A percentile compares a stretch with the other conserved stretches of the same genome.
phyloP scores from a whole-genome alignment of 92 coral and sea anemone genomes.

The Actinostola sp. region DNA sequence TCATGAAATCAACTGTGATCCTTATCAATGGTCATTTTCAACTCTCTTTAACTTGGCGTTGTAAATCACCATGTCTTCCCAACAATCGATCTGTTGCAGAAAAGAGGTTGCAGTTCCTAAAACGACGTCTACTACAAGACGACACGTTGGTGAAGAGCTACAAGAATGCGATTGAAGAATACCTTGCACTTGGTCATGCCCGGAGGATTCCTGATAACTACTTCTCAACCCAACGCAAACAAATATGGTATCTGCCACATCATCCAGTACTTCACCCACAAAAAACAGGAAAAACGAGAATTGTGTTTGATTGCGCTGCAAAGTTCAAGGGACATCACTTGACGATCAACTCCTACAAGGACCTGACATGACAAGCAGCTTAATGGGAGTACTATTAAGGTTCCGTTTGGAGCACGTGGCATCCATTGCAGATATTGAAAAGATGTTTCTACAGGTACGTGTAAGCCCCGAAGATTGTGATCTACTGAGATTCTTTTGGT shows the following conservation, averaged over 20 bases:
- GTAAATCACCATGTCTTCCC: neutral
- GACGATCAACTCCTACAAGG: constrained; percentile 29
- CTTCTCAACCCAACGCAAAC: neutral
- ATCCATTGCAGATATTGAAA: constrained; percentile 5
- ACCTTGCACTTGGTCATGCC: constrained; percentile 6
- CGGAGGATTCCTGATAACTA: constrained; percentile 1
- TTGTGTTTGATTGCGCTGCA: constrained; percentile 46
- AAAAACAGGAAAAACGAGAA: constrained; percentile 32
- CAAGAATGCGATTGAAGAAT: neutral
- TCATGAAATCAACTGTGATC: neutral
- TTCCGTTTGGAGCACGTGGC: constrained; percentile 22
- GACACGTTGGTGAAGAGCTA: neutral
- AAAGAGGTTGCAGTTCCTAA: neutral
- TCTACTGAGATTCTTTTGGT: constrained; percentile 25
- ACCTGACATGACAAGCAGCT: constrained; percentile 28
- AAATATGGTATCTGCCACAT: constrained; percentile 46
- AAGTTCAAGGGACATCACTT: constrained; percentile 12
- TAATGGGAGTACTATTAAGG: constrained; percentile 17
- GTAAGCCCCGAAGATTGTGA: constrained; percentile 6
- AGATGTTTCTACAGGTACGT: constrained; percentile 33
- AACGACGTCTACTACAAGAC: constrained; percentile 11
- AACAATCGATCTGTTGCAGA: constrained; percentile 11
- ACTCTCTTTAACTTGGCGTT: constrained; percentile 21
- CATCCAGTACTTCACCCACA: constrained; percentile 45
- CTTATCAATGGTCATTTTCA: constrained; percentile 23